Evolutionary conservation across 2,888 invertebrate genomes (phyloP).

Genomic region (Ypsolopha sequella): DNA sequence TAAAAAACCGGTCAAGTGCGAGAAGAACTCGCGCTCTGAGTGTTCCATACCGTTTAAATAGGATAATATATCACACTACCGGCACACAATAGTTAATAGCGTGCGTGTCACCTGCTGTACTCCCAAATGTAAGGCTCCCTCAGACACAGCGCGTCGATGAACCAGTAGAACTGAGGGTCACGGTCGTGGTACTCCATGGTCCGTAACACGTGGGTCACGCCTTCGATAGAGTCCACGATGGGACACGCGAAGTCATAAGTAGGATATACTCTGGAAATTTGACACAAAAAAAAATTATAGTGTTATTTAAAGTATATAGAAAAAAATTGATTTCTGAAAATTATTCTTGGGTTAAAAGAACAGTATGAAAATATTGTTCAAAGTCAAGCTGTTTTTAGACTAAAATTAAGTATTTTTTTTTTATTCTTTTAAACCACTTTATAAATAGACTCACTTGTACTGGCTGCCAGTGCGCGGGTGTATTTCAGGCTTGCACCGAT

Average conservation of each 20-base stretch:
- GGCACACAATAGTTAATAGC: conserved; percentile 77
- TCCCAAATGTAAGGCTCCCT: conserved; percentile 96
- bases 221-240: conserved; percentile 97
- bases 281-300: no score
- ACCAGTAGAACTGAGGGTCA: conserved; percentile 98
- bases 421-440: no score
- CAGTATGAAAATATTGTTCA: no score
- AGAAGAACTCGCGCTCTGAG: no score
- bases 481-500: conserved; percentile 94
- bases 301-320: no score
- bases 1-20: no score
- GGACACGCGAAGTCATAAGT: conserved; percentile 99
- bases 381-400: no score
- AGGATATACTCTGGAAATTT: conserved; percentile 87
- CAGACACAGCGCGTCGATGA: conserved; percentile 87
- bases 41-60: no score
- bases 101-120: conserved; percentile 74
- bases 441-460: conserved; percentile 93
- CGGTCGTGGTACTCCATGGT: conserved; percentile 99
- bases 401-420: no score
- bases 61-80: no score
- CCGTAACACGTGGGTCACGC: conserved; percentile 96
- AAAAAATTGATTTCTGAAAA: no score
- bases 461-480: conserved; percentile 94
- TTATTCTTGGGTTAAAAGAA: no score